These are phyloP conservation scores for Dromaius novaehollandiae DNA, from an alignment of 2,113 vertebrate species.

Conservation along the genomic window DNA sequence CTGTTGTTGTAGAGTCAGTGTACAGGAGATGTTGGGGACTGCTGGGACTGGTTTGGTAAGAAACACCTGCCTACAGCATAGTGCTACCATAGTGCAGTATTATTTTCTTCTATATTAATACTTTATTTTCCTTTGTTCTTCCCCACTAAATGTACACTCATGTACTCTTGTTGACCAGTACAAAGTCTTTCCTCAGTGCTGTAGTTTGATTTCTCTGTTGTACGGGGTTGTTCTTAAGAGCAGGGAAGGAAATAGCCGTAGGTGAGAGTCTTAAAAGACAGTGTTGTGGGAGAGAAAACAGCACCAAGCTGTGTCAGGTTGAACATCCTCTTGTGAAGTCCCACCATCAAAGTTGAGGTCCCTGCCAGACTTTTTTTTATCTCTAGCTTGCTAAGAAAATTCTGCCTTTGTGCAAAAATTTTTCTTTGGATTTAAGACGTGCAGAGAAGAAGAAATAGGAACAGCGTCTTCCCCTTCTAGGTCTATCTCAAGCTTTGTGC, in stretches of 20 bases:
- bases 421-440: constrained; percentile 15
- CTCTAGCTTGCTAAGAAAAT: constrained; percentile 19
- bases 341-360: constrained; percentile 3
- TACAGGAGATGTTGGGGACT: background rate
- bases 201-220: background rate
- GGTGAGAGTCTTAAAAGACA: constrained; percentile 45
- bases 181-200: background rate
- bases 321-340: constrained; percentile 2
- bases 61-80: background rate
- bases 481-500: background rate
- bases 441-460: background rate
- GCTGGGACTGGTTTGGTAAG: background rate
- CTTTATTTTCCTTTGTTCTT: background rate
- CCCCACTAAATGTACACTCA: background rate
- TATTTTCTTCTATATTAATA: background rate
- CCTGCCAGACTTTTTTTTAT: constrained; percentile 6
- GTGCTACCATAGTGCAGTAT: background rate
- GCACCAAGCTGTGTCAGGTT: constrained; percentile 12
- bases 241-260: constrained; percentile 25
- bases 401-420: background rate
- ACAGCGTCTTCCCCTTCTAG: background rate
- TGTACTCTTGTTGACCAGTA: background rate
- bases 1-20: background rate
- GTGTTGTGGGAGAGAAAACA: constrained; percentile 25
- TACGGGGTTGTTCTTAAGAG: constrained; percentile 16